phyloP scores from a whole-genome alignment of 2,113 vertebrate genomes.

The Colaptes auratus region DNA sequence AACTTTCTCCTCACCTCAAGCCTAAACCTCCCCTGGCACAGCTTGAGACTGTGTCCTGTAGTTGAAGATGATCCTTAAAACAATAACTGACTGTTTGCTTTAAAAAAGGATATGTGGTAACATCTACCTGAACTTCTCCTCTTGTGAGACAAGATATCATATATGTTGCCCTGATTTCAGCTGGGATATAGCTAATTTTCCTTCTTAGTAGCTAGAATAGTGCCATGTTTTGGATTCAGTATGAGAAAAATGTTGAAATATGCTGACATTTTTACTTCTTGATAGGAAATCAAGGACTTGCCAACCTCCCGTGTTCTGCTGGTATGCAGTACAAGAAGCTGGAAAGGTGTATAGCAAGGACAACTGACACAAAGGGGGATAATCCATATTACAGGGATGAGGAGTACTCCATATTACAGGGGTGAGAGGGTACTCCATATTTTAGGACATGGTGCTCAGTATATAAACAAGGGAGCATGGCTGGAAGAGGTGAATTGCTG shows the following conservation, averaged over 20 bases:
- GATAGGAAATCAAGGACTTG: background rate
- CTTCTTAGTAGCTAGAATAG: background rate
- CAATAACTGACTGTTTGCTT: background rate
- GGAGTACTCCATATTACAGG: too few relatives aligned
- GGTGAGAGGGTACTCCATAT: too few relatives aligned
- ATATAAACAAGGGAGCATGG: too few relatives aligned
- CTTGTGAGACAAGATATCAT: background rate
- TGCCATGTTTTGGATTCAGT: background rate
- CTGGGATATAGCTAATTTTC: background rate
- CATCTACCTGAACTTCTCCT: background rate
- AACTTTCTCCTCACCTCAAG: too few relatives aligned
- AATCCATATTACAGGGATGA: too few relatives aligned
- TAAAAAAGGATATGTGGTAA: background rate
- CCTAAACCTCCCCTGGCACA: too few relatives aligned
- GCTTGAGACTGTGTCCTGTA: too few relatives aligned
- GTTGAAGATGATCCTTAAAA: background rate
- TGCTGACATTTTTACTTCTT: background rate
- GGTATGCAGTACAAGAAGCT: too few relatives aligned
- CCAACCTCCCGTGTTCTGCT: background rate
- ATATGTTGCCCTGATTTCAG: background rate
- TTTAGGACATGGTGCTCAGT: too few relatives aligned
- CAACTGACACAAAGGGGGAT: too few relatives aligned
- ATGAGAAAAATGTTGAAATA: background rate
- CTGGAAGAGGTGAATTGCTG: too few relatives aligned
- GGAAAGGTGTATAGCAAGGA: background rate